These are phyloP conservation scores for Okapia johnstoni DNA, from an alignment of 2,113 vertebrate genomes.

Conservation along the genomic window DNA sequence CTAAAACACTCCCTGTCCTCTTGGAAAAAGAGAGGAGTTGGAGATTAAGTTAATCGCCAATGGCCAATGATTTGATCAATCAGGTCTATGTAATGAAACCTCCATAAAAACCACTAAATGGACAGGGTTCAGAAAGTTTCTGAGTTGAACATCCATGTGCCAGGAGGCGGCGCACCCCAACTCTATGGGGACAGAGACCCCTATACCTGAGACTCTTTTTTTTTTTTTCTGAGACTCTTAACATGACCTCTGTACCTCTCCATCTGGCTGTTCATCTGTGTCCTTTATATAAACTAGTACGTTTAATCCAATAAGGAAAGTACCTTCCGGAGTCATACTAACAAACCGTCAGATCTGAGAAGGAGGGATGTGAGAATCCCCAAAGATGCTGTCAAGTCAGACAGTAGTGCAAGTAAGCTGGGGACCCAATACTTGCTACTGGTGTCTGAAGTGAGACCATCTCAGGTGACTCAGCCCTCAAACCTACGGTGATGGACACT, in stretches of 20 bases:
- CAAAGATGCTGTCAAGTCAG: background rate
- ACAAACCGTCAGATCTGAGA: background rate
- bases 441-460: background rate
- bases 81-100: background rate
- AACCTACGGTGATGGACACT: fast-evolving
- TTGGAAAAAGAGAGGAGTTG: background rate
- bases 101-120: background rate
- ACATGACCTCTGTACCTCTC: background rate
- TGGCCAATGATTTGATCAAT: background rate
- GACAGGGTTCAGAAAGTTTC: background rate
- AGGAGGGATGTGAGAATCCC: too few relatives aligned
- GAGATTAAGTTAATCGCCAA: background rate
- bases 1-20: background rate
- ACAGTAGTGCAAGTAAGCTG: background rate
- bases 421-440: background rate
- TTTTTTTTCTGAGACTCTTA: background rate
- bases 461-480: background rate
- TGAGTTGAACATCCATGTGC: background rate
- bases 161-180: fast-evolving
- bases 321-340: background rate
- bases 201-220: background rate
- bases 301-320: background rate
- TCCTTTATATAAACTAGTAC: background rate
- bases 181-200: background rate
- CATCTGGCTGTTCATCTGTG: background rate